Evolutionary conservation across 2,888 invertebrate species (phyloP).

Genomic region (Girardia tigrina): DNA sequence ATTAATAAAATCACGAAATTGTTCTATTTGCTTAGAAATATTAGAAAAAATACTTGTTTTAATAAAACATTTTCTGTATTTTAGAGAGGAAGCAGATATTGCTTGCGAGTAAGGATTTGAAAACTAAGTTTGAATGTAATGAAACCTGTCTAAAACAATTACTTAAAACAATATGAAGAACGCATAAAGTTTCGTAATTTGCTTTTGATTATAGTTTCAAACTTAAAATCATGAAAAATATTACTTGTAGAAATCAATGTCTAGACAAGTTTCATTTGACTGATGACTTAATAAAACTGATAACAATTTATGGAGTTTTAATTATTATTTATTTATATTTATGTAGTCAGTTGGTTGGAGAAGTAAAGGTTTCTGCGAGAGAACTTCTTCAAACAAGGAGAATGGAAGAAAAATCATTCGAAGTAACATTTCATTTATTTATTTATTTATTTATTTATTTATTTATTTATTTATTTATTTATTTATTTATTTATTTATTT

Average conservation of each 20-base stretch:
- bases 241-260: neutral
- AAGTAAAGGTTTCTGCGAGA: neutral
- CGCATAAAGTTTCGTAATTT: no score
- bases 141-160: neutral
- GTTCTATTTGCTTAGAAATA: no score
- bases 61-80: neutral
- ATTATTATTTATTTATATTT: neutral
- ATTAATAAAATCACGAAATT: no score
- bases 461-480: neutral
- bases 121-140: neutral
- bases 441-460: neutral
- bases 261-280: neutral
- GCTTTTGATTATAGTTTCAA: neutral
- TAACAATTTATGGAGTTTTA: neutral
- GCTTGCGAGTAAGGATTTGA: neutral
- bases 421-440: neutral
- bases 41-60: no score
- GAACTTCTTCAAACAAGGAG: neutral
- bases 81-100: neutral
- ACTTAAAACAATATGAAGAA: no score
- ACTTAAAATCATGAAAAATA: neutral
- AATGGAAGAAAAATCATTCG: neutral
- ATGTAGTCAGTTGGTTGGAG: neutral
- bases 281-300: neutral
- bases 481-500: neutral